Evolutionary conservation across 2,113 vertebrate genomes (phyloP).

Genomic region (Nothobranchius kuhntae): DNA sequence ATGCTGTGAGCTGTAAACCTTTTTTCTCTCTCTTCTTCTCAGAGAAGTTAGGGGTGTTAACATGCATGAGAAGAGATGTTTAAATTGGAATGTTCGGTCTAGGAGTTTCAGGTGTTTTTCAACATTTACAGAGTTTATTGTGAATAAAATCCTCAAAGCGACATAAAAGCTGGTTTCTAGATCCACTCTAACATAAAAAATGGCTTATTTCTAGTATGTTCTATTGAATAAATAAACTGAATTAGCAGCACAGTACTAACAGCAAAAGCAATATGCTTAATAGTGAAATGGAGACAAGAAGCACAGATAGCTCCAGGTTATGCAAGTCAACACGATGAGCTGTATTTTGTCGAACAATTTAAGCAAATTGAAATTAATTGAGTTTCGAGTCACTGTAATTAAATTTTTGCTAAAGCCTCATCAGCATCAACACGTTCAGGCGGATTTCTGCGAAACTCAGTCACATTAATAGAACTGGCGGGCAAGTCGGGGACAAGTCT

Average conservation of each 20-base stretch:
- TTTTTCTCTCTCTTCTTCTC: conserved; percentile 24
- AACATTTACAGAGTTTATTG: too few relatives aligned
- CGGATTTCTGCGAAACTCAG: conserved; percentile 63
- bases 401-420: conserved; percentile 59
- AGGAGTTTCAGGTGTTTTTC: too few relatives aligned
- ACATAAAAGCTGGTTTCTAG: too few relatives aligned
- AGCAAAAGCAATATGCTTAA: too few relatives aligned
- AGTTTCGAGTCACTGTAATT: conserved; percentile 38
- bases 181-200: too few relatives aligned
- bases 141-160: too few relatives aligned
- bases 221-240: too few relatives aligned
- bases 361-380: conserved; percentile 44
- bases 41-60: not conserved
- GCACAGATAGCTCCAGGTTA: too few relatives aligned
- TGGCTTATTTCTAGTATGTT: too few relatives aligned
- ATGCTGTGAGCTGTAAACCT: conserved; percentile 17
- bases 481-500: conserved; percentile 27
- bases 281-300: too few relatives aligned
- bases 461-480: conserved; percentile 59
- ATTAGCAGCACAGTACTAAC: too few relatives aligned
- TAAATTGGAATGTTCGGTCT: not conserved
- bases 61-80: conserved; percentile 14
- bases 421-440: conserved; percentile 65
- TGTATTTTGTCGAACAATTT: conserved; percentile 33
- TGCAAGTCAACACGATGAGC: too few relatives aligned